Conservation (phyloP, 2,113 vertebrate species). For the Capreolus pygargus region DNA sequence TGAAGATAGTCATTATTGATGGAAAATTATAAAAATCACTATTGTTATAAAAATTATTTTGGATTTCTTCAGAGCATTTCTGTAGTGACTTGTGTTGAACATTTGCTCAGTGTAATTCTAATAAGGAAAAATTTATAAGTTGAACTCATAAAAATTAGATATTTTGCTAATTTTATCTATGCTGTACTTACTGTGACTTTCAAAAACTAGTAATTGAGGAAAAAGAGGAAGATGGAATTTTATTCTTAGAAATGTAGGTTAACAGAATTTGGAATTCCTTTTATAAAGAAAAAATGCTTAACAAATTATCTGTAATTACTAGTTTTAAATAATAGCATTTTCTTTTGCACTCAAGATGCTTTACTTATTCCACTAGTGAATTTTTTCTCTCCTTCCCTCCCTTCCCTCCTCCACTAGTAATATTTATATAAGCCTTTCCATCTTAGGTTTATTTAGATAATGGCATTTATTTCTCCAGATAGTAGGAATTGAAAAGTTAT, state of each 20-base stretch:
- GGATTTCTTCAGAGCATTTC: not conserved
- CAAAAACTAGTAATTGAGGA: not conserved
- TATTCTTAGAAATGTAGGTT: constrained; percentile 3
- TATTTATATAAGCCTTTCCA: constrained; percentile 18
- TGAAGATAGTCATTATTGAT: not conserved
- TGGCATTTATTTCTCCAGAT: not conserved
- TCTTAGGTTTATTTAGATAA: not conserved
- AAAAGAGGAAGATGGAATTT: constrained; percentile 2
- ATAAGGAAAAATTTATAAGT: constrained; percentile 15
- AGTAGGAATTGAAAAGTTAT: not conserved
- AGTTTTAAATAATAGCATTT: not conserved
- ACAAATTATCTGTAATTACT: not conserved
- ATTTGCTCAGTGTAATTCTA: not conserved
- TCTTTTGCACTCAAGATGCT: not conserved
- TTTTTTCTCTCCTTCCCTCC: not conserved
- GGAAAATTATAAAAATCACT: not conserved
- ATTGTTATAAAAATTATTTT: not conserved
- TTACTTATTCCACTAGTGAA: not conserved
- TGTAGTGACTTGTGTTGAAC: not conserved
- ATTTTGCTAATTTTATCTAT: not conserved
- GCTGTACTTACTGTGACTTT: not conserved
- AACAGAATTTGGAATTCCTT: not conserved
- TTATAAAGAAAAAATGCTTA: not conserved
- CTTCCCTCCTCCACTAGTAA: not conserved
- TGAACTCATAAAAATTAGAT: not conserved